Base-by-base conservation (phyloP, 1,140 invertebrate species). In the Philopotamus ludificatus region DNA sequence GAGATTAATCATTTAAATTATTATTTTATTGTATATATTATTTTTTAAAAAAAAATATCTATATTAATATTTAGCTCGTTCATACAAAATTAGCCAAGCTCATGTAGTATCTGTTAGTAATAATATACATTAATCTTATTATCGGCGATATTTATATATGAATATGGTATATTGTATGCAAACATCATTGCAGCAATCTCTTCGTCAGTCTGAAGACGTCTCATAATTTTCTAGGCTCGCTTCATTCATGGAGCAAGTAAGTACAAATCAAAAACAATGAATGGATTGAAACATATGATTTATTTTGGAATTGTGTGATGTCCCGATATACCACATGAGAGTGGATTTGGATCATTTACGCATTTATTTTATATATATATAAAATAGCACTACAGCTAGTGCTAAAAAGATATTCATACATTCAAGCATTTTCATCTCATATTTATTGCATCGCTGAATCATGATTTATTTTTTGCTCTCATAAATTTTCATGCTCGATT, bases 221-320 rank as follows among this genome's bases (percentile, higher is more conserved):
- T 49, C 21, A 23, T 66, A 66, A 55, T 53, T 70, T 59, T 66
- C 59, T 70, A 70, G 54, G 60, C 51, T 53, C 39, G 58, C 63
- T 60, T 69, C 59, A 63, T 70, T 55, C 45, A 53, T 59, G 67
- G 67, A 70, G 64, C 67, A 66, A 70, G 67, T 70, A 70, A 70
- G 67, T 70, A 70, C 60, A 66, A 63, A 50, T 39, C n/a, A n/a
- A n/a, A n/a, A n/a, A 34, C 21, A 28, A 16, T 44, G 41, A 55
- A 45, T 63, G 62, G 51, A 63, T 55, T 63, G 50, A 54, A 25
- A 54, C 3, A 55, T 16, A 55, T 54, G 65, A 47, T 70, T 62
- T 54, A 61, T 69, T 63, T 53, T 60, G 42, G 41, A 25, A 60
- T 22, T 61, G 58, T 69, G 67, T 65, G 63, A 45, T 54, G 44